These are phyloP conservation scores for Scomber colias DNA, from an alignment of 2,113 vertebrate genomes.

Conservation along the genomic window DNA sequence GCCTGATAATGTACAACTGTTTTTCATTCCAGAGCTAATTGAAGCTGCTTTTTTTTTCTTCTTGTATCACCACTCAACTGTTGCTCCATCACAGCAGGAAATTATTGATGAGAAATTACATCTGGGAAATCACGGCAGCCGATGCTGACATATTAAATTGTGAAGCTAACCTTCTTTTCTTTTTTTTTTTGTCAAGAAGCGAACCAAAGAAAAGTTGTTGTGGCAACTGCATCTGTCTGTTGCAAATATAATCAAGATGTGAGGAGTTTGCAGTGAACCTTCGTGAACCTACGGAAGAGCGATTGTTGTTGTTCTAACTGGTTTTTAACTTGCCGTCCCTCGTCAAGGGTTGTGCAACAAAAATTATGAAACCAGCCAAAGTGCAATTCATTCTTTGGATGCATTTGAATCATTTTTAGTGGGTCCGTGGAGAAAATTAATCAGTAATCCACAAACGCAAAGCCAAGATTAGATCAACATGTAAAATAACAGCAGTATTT, in stretches of 20 bases:
- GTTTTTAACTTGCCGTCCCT: not conserved
- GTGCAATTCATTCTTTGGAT: not conserved
- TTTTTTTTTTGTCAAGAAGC: not conserved
- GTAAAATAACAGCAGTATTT: not conserved
- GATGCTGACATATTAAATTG: not conserved
- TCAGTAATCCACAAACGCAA: not conserved
- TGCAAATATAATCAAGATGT: not conserved
- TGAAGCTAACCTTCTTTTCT: not conserved
- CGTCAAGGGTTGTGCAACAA: not conserved
- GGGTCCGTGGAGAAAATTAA: not conserved
- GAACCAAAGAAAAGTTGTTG: not conserved
- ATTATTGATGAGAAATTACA: not conserved
- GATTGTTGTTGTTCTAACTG: not conserved
- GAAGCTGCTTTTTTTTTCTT: slow-evolving; percentile 19
- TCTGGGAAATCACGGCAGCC: not conserved
- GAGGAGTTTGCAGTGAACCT: not conserved
- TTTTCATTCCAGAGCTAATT: slow-evolving; percentile 25
- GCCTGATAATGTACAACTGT: slow-evolving; percentile 39
- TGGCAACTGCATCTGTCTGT: not conserved
- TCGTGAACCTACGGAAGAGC: not conserved
- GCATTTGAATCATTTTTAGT: no score
- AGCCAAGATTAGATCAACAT: not conserved
- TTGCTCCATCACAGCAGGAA: slow-evolving; percentile 27
- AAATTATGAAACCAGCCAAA: not conserved
- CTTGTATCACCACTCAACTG: not conserved